Evolutionary conservation across 2,113 vertebrate genomes (phyloP).

Genomic region (Sitta europaea): DNA sequence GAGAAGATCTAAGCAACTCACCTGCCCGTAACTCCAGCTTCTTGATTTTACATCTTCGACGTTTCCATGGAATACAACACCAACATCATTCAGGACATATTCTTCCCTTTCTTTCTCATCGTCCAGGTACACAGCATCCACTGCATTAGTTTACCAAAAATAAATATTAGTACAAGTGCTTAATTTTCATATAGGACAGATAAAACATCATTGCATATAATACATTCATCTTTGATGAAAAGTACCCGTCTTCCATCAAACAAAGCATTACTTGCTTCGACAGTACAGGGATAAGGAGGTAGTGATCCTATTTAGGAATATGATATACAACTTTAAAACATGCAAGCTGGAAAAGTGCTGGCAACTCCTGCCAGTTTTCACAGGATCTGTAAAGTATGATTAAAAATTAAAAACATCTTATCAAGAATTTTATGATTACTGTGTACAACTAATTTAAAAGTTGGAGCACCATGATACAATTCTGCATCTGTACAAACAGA

Average conservation of each 20-base stretch:
- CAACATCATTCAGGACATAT: slow-evolving; percentile 89
- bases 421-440: slow-evolving; percentile 26
- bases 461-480: neutral
- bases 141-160: slow-evolving; percentile 63
- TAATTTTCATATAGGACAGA: neutral
- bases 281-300: neutral
- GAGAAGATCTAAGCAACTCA: slow-evolving; percentile 61
- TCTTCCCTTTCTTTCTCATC: slow-evolving; percentile 85
- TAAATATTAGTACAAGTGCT: neutral
- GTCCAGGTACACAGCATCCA: slow-evolving; percentile 86
- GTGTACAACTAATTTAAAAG: slow-evolving; percentile 7
- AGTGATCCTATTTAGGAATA: neutral
- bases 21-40: slow-evolving; percentile 95
- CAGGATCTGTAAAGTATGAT: slow-evolving; percentile 18
- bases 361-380: neutral
- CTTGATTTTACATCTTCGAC: slow-evolving; percentile 76
- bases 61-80: slow-evolving; percentile 87
- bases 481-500: slow-evolving; percentile 4
- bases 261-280: neutral
- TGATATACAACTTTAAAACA: neutral
- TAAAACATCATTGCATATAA: neutral
- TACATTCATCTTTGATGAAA: neutral
- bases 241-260: neutral
- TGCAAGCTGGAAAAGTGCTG: slow-evolving; percentile 22
- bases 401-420: slow-evolving; percentile 50